These are phyloP conservation scores for Tinamus guttatus DNA, from an alignment of 2,113 vertebrate species.

Conservation along the genomic window DNA sequence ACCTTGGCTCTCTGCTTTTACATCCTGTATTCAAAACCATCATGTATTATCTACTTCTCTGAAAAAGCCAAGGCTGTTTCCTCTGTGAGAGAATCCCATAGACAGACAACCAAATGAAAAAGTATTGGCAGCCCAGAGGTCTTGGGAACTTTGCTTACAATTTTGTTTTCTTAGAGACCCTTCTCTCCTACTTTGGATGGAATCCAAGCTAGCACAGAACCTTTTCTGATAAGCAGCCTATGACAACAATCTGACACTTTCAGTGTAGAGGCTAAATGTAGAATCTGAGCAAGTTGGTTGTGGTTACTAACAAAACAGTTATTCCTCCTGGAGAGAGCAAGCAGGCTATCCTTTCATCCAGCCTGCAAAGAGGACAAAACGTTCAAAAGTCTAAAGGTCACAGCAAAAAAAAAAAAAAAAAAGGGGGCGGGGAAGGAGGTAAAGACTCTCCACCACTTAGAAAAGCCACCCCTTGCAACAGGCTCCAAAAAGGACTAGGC, in stretches of 20 bases:
- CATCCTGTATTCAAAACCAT: background rate
- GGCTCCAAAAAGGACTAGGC: background rate
- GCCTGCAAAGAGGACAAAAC: background rate
- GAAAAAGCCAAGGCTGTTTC: conserved; percentile 19
- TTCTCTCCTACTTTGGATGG: background rate
- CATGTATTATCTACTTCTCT: background rate
- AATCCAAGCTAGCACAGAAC: conserved; percentile 10
- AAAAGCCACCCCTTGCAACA: background rate
- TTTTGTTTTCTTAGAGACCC: conserved; percentile 66
- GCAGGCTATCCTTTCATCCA: background rate
- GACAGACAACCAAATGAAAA: conserved; percentile 5
- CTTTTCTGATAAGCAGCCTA: background rate
- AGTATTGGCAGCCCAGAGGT: conserved; percentile 41
- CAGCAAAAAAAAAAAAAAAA: background rate
- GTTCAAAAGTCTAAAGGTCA: conserved; percentile 12
- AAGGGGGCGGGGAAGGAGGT: no score
- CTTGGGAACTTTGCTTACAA: conserved; percentile 63
- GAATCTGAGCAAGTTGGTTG: conserved; percentile 51
- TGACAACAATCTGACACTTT: conserved; percentile 47
- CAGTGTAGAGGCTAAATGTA: conserved; percentile 54
- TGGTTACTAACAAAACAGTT: conserved; percentile 61
- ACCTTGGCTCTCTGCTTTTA: background rate
- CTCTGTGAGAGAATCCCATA: background rate
- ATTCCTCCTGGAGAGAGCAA: background rate
- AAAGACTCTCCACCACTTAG: background rate